A percentile compares a stretch with the other conserved stretches of the same genome.
phyloP scores from a whole-genome alignment of 2,113 vertebrate genomes.

The Eidolon helvum region DNA sequence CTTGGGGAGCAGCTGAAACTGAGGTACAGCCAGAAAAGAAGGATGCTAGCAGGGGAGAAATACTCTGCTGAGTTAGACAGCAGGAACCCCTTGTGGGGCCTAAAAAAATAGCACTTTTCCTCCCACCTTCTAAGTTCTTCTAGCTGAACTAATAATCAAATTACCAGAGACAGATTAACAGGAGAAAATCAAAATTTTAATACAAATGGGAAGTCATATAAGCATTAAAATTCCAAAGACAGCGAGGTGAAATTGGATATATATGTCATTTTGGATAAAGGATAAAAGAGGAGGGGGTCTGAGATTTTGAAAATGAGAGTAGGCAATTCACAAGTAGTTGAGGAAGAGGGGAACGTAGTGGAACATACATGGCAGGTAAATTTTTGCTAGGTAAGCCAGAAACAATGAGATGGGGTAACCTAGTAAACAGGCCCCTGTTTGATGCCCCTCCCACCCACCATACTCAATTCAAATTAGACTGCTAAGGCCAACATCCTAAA shows the following conservation, averaged over 20 bases:
- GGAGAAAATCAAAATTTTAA: not conserved
- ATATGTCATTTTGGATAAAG: not conserved
- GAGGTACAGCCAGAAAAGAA: not conserved
- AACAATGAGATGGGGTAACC: not conserved
- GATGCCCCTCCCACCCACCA: not conserved
- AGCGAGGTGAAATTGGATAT: not conserved
- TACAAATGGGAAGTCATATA: not conserved
- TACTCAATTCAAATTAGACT: not conserved
- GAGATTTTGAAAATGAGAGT: not conserved
- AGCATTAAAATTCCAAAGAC: not conserved
- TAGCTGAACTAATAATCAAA: not conserved
- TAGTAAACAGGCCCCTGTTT: not conserved
- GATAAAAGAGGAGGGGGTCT: not conserved
- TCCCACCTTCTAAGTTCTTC: not conserved
- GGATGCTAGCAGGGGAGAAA: not conserved
- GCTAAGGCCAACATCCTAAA: not conserved
- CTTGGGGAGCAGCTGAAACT: not conserved
- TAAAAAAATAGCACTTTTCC: not conserved
- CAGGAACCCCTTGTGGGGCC: not conserved
- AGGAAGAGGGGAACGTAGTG: not conserved
- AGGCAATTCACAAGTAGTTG: not conserved
- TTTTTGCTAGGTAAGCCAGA: not conserved
- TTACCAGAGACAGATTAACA: not conserved
- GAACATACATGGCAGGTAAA: not conserved
- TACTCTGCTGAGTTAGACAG: not conserved